Conservation (phyloP, 2,113 vertebrate genomes). For the Hippocampus guttulatus region DNA sequence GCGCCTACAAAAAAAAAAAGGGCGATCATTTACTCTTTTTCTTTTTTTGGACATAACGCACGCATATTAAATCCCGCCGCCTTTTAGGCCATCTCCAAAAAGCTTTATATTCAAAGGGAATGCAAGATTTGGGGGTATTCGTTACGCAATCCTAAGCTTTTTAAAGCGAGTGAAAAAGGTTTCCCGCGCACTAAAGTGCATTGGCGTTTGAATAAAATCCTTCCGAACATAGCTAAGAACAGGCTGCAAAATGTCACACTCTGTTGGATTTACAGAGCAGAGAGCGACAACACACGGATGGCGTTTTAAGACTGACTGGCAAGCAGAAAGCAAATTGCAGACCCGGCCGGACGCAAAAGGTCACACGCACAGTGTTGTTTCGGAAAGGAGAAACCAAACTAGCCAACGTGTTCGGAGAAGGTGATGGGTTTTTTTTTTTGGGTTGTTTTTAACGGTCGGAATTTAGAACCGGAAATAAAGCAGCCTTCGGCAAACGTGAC, state of each 20-base stretch:
- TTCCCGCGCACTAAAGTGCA: not conserved
- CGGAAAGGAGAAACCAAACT: conserved; percentile 16
- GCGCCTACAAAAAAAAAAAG: too few species aligned
- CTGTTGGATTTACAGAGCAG: not conserved
- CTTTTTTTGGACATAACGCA: too few species aligned
- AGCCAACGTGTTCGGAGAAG: conserved; percentile 1
- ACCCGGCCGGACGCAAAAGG: conserved; percentile 10
- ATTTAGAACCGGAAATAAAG: not conserved
- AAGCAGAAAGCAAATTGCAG: conserved; percentile 9
- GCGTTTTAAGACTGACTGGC: not conserved
- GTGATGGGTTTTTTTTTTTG: not conserved
- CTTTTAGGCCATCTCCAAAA: too few species aligned
- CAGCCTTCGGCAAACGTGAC: conserved; percentile 11
- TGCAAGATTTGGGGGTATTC: too few species aligned
- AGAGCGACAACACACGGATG: not conserved
- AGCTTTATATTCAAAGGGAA: too few species aligned
- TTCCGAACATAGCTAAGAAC: not conserved
- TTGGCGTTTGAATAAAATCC: conserved; percentile 2
- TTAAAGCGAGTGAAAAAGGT: not conserved
- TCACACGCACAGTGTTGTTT: conserved; percentile 11
- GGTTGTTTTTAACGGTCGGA: not conserved
- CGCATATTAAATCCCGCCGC: too few species aligned
- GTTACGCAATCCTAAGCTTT: not conserved
- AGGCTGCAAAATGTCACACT: not conserved
- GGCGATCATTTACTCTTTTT: too few species aligned